phyloP scores from a whole-genome alignment of 2,797 vertebrate genomes.

The Coregonus suidteri region DNA sequence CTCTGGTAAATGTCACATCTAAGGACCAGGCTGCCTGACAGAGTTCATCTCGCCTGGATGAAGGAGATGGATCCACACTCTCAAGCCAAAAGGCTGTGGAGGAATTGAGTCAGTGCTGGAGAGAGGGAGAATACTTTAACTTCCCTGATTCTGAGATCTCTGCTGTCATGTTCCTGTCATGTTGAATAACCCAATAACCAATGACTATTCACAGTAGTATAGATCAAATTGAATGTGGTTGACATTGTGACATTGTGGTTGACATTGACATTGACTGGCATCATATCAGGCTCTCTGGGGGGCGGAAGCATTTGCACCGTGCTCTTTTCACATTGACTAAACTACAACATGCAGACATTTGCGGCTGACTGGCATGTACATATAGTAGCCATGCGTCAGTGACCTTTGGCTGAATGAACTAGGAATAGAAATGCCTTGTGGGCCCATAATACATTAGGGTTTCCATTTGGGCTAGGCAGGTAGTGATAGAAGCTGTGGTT shows the following conservation, averaged over 20 bases:
- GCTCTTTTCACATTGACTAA: constrained; percentile 39
- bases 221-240: neutral
- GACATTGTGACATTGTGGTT: neutral
- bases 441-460: constrained; percentile 29
- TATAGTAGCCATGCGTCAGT: constrained; percentile 31
- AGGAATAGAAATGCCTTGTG: constrained; percentile 43
- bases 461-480: neutral
- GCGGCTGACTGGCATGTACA: constrained; percentile 23
- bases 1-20: constrained; percentile 20
- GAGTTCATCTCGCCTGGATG: constrained; percentile 8
- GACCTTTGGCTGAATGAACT: constrained; percentile 46
- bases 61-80: constrained; percentile 21
- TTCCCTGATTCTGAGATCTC: too few relatives aligned
- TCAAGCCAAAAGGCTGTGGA: neutral
- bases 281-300: neutral
- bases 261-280: neutral
- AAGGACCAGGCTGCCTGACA: neutral
- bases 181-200: neutral
- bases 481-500: neutral
- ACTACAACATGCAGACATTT: constrained; percentile 21
- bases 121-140: too few relatives aligned
- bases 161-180: too few relatives aligned
- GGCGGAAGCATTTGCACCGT: neutral
- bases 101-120: too few relatives aligned
- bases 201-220: neutral